Percentiles rank a stretch among this genome's conserved stretches.
Conservation (phyloP, 2,888 invertebrate genomes). For the Dugesia japonica region DNA sequence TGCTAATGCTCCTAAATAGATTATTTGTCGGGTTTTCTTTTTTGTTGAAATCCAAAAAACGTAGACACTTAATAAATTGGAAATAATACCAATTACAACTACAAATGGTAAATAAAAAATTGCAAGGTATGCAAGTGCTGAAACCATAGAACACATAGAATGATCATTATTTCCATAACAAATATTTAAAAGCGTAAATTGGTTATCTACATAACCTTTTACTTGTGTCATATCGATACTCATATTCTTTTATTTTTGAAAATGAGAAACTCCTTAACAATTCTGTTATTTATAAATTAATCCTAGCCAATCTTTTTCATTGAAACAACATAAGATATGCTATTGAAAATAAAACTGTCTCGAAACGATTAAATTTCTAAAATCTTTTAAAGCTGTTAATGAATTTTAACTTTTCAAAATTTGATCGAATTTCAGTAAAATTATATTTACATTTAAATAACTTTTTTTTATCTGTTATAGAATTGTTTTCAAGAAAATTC, state of each 20-base stretch:
- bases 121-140: not conserved
- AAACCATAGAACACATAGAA: slow-evolving; percentile 4
- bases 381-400: no score
- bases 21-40: not conserved
- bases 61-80: not conserved
- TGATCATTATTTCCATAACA: slow-evolving; percentile 9
- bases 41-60: not conserved
- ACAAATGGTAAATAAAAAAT: not conserved
- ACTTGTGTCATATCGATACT: not conserved
- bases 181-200: not conserved
- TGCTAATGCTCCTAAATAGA: not conserved
- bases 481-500: no score
- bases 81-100: not conserved
- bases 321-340: no score
- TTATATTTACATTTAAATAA: no score
- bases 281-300: no score
- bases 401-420: no score
- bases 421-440: no score
- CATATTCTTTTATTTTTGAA: not conserved
- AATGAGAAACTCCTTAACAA: no score
- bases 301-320: no score
- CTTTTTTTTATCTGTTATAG: no score
- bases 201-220: not conserved
- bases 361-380: no score
- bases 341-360: no score